Base-by-base conservation (phyloP, 2,888 invertebrate species). In the Ischnus inquisitorius region DNA sequence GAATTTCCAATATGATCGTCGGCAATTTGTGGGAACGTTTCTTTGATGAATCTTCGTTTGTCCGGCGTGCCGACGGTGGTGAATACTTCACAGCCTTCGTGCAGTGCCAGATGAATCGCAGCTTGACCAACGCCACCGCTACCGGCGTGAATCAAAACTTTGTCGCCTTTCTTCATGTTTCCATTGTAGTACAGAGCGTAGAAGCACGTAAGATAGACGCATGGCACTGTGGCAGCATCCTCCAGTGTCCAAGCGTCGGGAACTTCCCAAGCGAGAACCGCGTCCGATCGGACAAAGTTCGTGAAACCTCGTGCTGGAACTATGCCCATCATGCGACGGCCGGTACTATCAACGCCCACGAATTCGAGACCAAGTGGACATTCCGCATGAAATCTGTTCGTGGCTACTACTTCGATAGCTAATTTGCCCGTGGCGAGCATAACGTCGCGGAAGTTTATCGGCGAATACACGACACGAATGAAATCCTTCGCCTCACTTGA, bases 391-490 rank as follows among this genome's bases (percentile, higher is more conserved):
- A 95, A 90, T n/a, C 96, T 94, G 0, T 94, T 95, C 41, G 95
- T 95, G 0, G 97, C 97, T 0, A 97, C 96, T 0, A 97, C 95
- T 92, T 99, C 98, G 0, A 96, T 95, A 6, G 97, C 96, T 5
- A 99, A 95, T 90, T 98, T 98, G 1, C 98, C 99, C 0, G 97
- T 97, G 0, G 98, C 98, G 0, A 98, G 95, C 99, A 99, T 99
- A 0, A 99, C 95, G 93, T 99, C 99, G 90, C 98, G 96, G 96
- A 99, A 99, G 94, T 99, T 99, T 14, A 99, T 92, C 0, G 98
- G 95, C 0, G 97, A 94, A 91, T 97, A 98, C 89, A 96, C 95
- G 0, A 97, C 95, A 93, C 95, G 91, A 1, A 95, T 94, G 2
- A 95, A 76, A 19, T 91, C 82, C 3, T 88, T 81, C 60, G 86